Base-by-base conservation (phyloP, 2,113 vertebrate species). In the Taurulus bubalis region DNA sequence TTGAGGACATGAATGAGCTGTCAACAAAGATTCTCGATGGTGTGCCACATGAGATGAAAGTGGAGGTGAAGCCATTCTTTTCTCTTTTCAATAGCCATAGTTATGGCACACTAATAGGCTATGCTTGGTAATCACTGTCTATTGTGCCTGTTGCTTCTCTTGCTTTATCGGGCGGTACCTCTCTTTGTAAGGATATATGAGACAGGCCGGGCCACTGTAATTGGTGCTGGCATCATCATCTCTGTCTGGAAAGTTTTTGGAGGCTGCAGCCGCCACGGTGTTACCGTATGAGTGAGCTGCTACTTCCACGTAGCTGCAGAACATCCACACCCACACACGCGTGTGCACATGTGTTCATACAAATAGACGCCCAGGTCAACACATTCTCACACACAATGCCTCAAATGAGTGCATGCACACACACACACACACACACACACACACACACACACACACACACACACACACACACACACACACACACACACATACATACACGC, bases 21-120 rank as follows among this genome's bases (percentile, higher is more conserved):
- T 92, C 90, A 88, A 90, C 92, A 91, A 88, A 91, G 90, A 88
- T 89, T 89, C 86, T 87, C 91, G 90, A 93, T 92, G 89, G 83
- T 93, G 91, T 86, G 81, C 84, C 86, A 75, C 85, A 88, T 93
- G 86, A 90, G 93, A 93, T 92, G 87, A 87, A 91, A 93, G 90
- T 92, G 85, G 90, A 94, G 93, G 92, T 91, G 90, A 93, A 93
- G 84, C 91, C 87, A 91, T 93, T 93, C 91, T 93, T 87, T 91
- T 93, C 90, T 91, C 86, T 76, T 88, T 91, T 94, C 92, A 94
- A 94, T 90, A 80, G 92, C 83, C 85, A 82, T 85, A 90, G 93
- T 93, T 91, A 93, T 92, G 83, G 89, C 34, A 64, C 86, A 90
- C 93, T 93, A 94, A 93, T 92, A 93, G 92, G 88, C 92, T 92